These are phyloP conservation scores for Isurus oxyrinchus DNA, from an alignment of 2,113 vertebrate genomes.

Conservation along the genomic window DNA sequence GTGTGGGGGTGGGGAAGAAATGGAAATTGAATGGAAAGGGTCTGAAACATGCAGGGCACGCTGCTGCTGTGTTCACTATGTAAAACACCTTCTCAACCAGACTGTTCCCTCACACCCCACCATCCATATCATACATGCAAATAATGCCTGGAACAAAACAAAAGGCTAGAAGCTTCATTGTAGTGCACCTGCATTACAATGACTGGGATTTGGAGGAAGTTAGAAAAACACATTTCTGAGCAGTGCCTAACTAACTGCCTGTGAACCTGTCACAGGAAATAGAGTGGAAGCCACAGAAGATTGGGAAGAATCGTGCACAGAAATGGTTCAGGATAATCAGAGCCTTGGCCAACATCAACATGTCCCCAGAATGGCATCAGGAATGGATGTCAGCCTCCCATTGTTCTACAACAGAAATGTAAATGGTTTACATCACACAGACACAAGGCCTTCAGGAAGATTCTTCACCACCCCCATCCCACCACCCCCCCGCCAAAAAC, in stretches of 20 bases:
- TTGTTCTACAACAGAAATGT: neutral
- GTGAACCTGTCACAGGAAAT: neutral
- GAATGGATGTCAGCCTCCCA: neutral
- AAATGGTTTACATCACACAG: neutral
- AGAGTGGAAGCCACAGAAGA: neutral
- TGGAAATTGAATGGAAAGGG: no score
- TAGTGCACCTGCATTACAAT: neutral
- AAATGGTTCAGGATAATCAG: neutral
- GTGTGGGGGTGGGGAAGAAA: no score
- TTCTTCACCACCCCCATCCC: no score
- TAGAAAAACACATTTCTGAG: neutral
- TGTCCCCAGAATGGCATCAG: neutral
- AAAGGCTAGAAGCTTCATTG: neutral
- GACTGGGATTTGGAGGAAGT: conserved; percentile 10
- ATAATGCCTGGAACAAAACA: neutral
- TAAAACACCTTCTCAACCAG: neutral
- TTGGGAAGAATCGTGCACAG: neutral
- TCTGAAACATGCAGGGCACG: no score
- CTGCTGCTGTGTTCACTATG: neutral
- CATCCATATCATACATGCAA: neutral
- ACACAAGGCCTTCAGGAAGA: neutral
- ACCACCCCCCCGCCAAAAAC: no score
- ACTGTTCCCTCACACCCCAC: neutral
- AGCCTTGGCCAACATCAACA: conserved; percentile 6
- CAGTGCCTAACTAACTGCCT: neutral